These are phyloP conservation scores for Chauna torquata DNA, from an alignment of 2,113 vertebrate species.

Conservation along the genomic window DNA sequence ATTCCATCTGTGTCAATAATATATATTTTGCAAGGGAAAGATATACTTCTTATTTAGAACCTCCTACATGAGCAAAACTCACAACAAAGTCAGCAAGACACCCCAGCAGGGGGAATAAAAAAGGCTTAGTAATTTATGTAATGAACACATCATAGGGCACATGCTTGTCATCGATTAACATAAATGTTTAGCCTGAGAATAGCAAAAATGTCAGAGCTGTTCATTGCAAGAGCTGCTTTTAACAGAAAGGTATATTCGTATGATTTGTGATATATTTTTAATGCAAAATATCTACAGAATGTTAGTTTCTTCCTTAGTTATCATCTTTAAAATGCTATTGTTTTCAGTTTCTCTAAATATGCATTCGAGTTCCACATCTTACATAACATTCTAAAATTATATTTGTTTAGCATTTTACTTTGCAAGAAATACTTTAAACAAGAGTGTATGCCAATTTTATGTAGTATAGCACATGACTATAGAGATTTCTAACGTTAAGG, in stretches of 20 bases:
- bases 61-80: not conserved
- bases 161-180: not conserved
- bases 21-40: not conserved
- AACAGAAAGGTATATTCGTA: not conserved
- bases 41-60: not conserved
- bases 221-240: not conserved
- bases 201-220: not conserved
- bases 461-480: not conserved
- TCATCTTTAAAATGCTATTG: not conserved
- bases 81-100: not conserved
- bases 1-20: not conserved
- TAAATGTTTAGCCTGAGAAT: not conserved
- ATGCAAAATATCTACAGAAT: not conserved
- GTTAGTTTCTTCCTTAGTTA: not conserved
- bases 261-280: not conserved
- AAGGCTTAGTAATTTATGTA: not conserved
- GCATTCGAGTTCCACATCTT: not conserved
- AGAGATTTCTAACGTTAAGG: not conserved
- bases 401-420: not conserved
- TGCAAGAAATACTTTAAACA: not conserved
- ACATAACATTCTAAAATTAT: not conserved
- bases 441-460: not conserved
- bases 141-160: not conserved
- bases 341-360: not conserved
- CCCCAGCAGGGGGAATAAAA: fast-evolving